Base-by-base conservation (phyloP, 2,797 vertebrate species). In the Clamator glandarius region DNA sequence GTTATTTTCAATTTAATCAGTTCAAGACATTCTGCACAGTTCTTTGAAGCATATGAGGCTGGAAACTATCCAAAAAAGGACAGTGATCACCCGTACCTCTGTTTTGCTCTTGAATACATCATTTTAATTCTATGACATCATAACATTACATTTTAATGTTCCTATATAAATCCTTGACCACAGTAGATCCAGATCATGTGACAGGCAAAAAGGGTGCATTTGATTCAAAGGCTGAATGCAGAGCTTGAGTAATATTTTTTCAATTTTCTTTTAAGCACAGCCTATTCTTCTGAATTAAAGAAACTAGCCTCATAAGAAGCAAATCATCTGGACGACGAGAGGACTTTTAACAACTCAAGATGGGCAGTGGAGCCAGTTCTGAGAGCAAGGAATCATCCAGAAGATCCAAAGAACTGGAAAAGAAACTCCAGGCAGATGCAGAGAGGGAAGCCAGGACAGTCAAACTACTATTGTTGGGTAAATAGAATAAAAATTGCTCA, bases 341-440 rank as follows among this genome's bases (percentile, higher is more conserved):
- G 41, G 68, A 73, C 18, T 62, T 79, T 69, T 58, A 64, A 23
- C 18, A 17, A 8, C 36, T 82, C 59, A 69, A 59, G 55, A 98
- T 98, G 98, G 97, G 98, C 46, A 97, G 81, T 2, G 93, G 97
- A 91, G 84, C 97, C 68, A 98, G 97, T 67, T 96, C 97, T 4
- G 98, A 97, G 69, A 97, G 96, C 92, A 98, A 98, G 50, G 97
- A 98, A 62, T 97, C 93, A 0, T 95, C 97, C 85, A 98, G 83
- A 73, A 97, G 98, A 87, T 98, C 98, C 69, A 97, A 92, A 74
- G 97, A 98, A 84, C 89, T 98, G 87, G 98, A 98, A 92, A 98
- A 97, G 92, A 98, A 97, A 59, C 97, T 98, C 44, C 98, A 98
- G 68, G 97, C 98, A 92, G 98, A 98, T 70, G 98, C 98, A 46